Base-by-base conservation (phyloP, 2,888 invertebrate species). In the Lissocephala sabroskyi region DNA sequence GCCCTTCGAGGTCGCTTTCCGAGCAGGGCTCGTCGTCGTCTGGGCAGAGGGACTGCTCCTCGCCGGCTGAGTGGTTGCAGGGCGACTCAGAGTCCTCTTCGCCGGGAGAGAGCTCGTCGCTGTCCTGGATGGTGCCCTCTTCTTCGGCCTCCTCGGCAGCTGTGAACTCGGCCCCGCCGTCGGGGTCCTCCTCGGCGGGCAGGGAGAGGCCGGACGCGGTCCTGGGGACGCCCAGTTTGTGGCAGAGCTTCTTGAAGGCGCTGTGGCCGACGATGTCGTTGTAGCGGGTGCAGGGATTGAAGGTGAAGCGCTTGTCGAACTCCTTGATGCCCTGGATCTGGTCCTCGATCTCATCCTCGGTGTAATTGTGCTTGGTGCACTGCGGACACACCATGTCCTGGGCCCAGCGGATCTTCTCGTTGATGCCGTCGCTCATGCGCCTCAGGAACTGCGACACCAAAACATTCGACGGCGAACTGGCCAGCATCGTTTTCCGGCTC, bases 181-280 rank as follows among this genome's bases (percentile, higher is more conserved):
- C n/a, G 19, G 2, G 7, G 10, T 39, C 23, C 17, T 18, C 39
- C n/a, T 18, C 16, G 26, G 9, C 9, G 9, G 9, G n/a, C n/a
- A n/a, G n/a, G 4, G 23, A 23, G 3, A 23, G 23, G 7, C 7
- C 3, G 3, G 23, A 23, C 11, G 35, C 5, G 30, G 32, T 42
- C 1, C 41, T 18, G 6, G 46, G 29, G 2, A 70, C 9, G 10
- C 73, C 76, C 5, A 73, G 52, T 7, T 59, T 58, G 2, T 53
- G 41, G 45, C 77, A 77, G 6, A 73, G 51, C 17, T 70, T 57
- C 23, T 59, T 59, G 42, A 64, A 77, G 11, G 64, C 68, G 2
- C 37, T 36, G 19, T 59, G 44, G 10, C 30, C n/a, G 11, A 45
- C 41, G 19, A 47, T 11, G 7, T 64, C 58, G 48, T 55, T 64